Evolutionary conservation across 2,797 vertebrate genomes (phyloP).

Genomic region (Acipenser ruthenus): DNA sequence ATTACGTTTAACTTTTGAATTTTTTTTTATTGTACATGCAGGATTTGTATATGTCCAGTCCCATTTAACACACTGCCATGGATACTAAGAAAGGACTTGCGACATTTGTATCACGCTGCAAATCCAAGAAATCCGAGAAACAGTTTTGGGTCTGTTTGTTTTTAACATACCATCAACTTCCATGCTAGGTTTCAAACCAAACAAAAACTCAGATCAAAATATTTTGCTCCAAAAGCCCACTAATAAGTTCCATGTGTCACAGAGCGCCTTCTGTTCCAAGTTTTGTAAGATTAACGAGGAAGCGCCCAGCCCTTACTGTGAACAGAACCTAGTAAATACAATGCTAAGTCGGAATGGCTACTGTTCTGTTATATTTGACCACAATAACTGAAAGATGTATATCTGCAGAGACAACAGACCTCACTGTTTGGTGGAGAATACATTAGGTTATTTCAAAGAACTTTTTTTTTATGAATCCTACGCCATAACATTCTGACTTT

Average conservation of each 20-base stretch:
- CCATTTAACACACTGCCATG: not conserved
- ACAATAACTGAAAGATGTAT: no score
- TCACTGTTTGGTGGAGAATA: no score
- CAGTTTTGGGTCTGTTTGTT: conserved; percentile 15
- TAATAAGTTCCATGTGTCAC: conserved; percentile 45
- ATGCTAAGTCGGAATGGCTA: conserved; percentile 18
- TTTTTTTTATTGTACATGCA: no score
- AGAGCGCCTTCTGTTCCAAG: conserved; percentile 41
- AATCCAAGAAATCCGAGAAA: not conserved
- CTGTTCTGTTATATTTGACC: conserved; percentile 4
- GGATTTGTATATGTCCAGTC: no score
- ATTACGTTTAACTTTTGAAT: no score
- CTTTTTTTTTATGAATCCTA: no score
- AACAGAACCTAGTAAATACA: conserved; percentile 23
- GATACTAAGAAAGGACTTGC: not conserved
- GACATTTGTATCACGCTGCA: conserved; percentile 1
- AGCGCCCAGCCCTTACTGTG: conserved; percentile 11
- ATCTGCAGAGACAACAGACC: no score
- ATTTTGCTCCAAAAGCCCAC: conserved; percentile 34
- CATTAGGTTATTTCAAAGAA: no score
- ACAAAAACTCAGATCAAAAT: conserved; percentile 44
- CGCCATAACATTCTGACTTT: no score
- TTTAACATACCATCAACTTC: conserved; percentile 14
- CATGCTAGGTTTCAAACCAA: conserved; percentile 23
- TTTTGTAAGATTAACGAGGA: conserved; percentile 27